Evolutionary conservation across 1,140 invertebrate genomes (phyloP), one percentile per base, ranked within the genome.

Genomic region (Listronotus bonariensis): DNA sequence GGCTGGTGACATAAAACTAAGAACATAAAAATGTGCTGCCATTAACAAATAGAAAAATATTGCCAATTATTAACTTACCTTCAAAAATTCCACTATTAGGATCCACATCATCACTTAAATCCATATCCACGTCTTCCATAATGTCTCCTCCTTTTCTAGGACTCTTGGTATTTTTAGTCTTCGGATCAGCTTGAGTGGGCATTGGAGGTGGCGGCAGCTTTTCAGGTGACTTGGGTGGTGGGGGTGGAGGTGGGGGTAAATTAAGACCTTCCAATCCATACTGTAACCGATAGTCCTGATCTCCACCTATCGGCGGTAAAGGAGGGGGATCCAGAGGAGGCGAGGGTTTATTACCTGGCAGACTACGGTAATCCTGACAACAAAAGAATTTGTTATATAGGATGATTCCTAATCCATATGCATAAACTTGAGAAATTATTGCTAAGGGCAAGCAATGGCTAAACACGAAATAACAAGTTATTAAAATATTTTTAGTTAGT

Each of bases 41-140:
- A n/a, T n/a, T n/a, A n/a, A n/a, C n/a, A n/a, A n/a, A n/a, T n/a
- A n/a, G n/a, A n/a, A n/a, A n/a, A n/a, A n/a, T n/a, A n/a, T n/a
- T n/a, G n/a, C n/a, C n/a, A n/a, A n/a, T n/a, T n/a, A 9, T 10
- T 4, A 40, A 45, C 41, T 63, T 20, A 32, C 54, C 55, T 10
- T 55, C 48, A 38, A 51, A 34, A 17, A 36, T 41, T n/a, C 67
- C 72, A 43, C 80, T 20, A 26, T 15, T 6, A 34, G 17, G 17
- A 6, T 87, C 61, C 9, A 64, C 20, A n/a, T 89, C 87, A 65
- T 89, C 87, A 17, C 87, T 88, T 80, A 89, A 83, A 52, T 89
- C 87, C 88, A 89, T 89, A 61, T 89, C 88, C 34, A 88, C 83
- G 68, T 82, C 85, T 70, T 86, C 86, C 7, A 87, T 84, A 76